Base-by-base conservation (phyloP, 2,113 vertebrate genomes). In the Psittacus erithacus region DNA sequence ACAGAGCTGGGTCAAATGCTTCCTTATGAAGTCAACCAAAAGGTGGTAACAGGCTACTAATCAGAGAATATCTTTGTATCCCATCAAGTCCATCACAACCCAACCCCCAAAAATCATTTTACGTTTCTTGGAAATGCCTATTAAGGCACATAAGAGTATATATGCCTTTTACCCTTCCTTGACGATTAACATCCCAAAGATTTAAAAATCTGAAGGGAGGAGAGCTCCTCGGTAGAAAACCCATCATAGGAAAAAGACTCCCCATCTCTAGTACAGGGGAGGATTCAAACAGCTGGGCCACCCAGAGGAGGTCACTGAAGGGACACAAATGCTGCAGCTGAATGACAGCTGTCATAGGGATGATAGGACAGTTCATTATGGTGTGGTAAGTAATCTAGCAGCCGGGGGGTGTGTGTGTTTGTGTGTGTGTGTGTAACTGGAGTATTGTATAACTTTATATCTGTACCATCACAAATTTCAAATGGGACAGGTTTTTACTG, bases 291-390 rank as follows among this genome's bases (percentile, higher is more conserved):
- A 86, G 77, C 79, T 95, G 91, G 82, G 86, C 75, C 70, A 91
- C 82, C 87, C 90, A 39, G n/a, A 87, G 52, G 77, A 92, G 87
- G 92, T 94, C 84, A 93, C 71, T 35, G 69, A 92, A 87, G 70
- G 89, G 92, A 93, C 93, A 92, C 39, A 73, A 86, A 41, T 9
- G 65, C 88, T 96, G 86, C 92, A 96, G 93, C 86, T 95, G 93
- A 69, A 65, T 27, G 39, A 88, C 82, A 95, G 96, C 94, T 95
- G 94, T 74, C 76, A 38, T 4, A 59, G 65, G 44, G 71, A 60
- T 13, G 39, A 38, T 44, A 82, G 2, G 69, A 87, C 50, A 15
- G 69, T 39, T 95, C 86, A 35, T 50, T 79, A 57, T 38, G 35
- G 82, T 41, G 27, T 59, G 41, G 22, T 41, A 70, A 89, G 41